Percentiles rank a stretch among this genome's conserved stretches.
Conservation (phyloP, 1,140 invertebrate species). For the Tetragonula clypearis region DNA sequence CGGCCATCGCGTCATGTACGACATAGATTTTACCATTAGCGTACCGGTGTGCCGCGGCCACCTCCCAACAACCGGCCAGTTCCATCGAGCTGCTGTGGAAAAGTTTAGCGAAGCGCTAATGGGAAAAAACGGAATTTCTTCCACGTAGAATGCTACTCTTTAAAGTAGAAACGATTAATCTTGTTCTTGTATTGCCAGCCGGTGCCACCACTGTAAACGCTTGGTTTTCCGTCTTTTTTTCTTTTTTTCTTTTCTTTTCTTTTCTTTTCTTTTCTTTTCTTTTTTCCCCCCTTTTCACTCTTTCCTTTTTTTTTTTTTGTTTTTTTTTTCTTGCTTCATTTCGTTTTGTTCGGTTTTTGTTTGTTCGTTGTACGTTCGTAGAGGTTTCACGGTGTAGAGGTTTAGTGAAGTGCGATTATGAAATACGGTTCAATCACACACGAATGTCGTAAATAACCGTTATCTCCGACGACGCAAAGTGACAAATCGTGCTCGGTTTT, state of each 20-base stretch:
- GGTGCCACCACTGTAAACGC: background rate
- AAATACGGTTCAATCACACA: constrained; percentile 58
- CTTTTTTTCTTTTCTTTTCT: background rate
- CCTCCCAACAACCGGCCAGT: background rate
- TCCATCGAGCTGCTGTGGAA: constrained; percentile 14
- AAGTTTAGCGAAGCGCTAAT: constrained; percentile 33
- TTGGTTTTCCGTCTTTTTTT: too few relatives aligned
- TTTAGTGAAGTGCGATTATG: constrained; percentile 37
- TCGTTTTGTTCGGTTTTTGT: too few relatives aligned
- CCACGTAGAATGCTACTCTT: background rate
- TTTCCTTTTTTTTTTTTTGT: too few relatives aligned
- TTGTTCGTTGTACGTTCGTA: background rate
- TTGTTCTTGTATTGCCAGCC: constrained; percentile 15
- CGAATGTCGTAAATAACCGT: constrained; percentile 66
- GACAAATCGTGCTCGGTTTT: constrained; percentile 66
- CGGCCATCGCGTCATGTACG: constrained; percentile 38
- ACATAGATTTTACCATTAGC: constrained; percentile 53
- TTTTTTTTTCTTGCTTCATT: too few relatives aligned
- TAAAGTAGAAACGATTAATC: constrained; percentile 31
- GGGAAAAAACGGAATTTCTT: constrained; percentile 19
- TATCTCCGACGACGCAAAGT: constrained; percentile 60
- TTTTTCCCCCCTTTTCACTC: background rate
- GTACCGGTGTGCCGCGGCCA: background rate
- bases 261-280: background rate
- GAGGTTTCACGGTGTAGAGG: background rate